Evolutionary conservation across 2,113 vertebrate genomes (phyloP).

Genomic region (Catagonus wagneri): DNA sequence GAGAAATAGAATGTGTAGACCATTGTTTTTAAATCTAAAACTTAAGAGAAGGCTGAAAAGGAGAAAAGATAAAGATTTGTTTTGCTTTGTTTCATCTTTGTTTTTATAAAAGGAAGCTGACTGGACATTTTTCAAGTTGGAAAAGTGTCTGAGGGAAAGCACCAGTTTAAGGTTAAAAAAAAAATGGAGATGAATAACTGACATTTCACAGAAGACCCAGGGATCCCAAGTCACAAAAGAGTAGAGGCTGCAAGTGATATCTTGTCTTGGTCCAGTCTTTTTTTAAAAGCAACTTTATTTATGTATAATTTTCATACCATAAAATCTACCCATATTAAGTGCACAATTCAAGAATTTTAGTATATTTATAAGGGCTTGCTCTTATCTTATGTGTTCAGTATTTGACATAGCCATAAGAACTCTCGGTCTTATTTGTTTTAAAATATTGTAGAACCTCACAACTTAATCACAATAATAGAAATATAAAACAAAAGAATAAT

Average conservation of each 20-base stretch:
- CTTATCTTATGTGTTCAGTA: neutral
- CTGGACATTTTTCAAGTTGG: neutral
- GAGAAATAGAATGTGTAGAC: neutral
- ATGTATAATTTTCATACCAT: neutral
- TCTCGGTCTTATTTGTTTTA: neutral
- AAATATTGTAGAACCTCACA: neutral
- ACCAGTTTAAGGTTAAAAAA: neutral
- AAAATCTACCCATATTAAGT: neutral
- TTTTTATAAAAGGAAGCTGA: neutral
- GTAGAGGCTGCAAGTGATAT: neutral
- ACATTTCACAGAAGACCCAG: neutral
- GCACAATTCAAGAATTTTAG: neutral
- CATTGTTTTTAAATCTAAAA: neutral
- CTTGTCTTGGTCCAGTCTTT: neutral
- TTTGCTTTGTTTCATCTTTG: neutral
- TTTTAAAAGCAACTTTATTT: neutral
- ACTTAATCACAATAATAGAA: neutral
- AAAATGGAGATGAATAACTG: neutral
- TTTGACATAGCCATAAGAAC: neutral
- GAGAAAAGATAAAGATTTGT: neutral
- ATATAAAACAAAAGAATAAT: slow-evolving; percentile 48
- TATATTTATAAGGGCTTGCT: neutral
- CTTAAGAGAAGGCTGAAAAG: neutral
- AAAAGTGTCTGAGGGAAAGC: neutral
- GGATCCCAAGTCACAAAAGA: neutral